Evolutionary conservation across 2,888 invertebrate genomes (phyloP).

Genomic region (Conops quadrifasciatus): DNA sequence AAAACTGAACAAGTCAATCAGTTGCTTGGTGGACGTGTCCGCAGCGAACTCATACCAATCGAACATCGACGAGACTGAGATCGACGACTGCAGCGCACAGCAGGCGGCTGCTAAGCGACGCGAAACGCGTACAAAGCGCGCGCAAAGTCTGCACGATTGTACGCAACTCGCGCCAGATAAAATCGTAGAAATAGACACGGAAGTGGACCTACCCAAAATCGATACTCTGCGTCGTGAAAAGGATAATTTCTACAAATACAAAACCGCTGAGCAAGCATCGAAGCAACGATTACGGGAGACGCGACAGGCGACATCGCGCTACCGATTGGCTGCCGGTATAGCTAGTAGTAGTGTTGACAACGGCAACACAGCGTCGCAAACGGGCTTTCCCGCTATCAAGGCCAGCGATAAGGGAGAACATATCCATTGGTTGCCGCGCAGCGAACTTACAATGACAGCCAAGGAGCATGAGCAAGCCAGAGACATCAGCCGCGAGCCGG

Average conservation of each 20-base stretch:
- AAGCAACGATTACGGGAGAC: constrained; percentile 39
- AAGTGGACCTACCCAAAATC: constrained; percentile 33
- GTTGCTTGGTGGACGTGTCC: constrained; percentile 55
- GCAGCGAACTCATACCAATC: constrained; percentile 20
- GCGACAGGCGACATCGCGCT: constrained; percentile 41
- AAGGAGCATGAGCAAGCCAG: constrained; percentile 39
- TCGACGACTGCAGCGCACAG: constrained; percentile 29
- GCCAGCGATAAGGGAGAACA: constrained; percentile 50
- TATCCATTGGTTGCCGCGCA: constrained; percentile 59
- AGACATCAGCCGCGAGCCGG: constrained; percentile 23
- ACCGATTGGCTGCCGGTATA: constrained; percentile 30
- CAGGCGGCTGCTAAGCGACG: constrained; percentile 33
- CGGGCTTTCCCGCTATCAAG: constrained; percentile 49
- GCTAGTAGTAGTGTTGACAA: constrained; percentile 41
- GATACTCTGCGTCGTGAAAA: constrained; percentile 50
- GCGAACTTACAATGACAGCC: constrained; percentile 47
- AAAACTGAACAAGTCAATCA: constrained; percentile 57
- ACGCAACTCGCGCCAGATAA: constrained; percentile 39
- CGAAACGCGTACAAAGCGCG: constrained; percentile 52
- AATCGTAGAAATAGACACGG: constrained; percentile 24
- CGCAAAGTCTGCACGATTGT: constrained; percentile 59
- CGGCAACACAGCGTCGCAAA: constrained; percentile 21
- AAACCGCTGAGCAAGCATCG: constrained; percentile 60
- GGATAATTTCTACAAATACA: constrained; percentile 65
- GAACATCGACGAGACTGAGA: background rate